A percentile compares a stretch with the other conserved stretches of the same genome.
These are phyloP conservation scores for Monopis laevigella DNA, from an alignment of 2,888 invertebrate species.

Conservation along the genomic window DNA sequence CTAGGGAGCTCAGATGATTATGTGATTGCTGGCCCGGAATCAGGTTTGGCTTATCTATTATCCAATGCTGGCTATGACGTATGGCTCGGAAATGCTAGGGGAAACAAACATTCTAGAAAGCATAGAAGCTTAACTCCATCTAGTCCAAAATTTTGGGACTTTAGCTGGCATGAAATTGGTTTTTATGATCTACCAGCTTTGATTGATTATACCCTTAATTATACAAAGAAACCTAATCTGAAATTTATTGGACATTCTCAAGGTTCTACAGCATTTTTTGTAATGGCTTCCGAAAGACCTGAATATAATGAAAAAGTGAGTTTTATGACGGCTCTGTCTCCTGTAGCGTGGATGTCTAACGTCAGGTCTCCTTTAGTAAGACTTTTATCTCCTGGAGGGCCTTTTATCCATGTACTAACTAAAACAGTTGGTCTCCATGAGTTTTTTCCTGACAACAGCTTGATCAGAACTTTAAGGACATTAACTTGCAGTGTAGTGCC, in stretches of 20 bases:
- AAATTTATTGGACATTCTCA: constrained; percentile 78
- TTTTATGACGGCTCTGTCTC: constrained; percentile 65
- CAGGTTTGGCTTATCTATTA: constrained; percentile 49
- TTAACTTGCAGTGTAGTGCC: constrained; percentile 48
- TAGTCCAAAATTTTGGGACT: constrained; percentile 69
- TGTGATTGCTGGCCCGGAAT: constrained; percentile 34
- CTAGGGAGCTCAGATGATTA: constrained; percentile 43
- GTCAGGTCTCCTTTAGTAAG: constrained; percentile 38
- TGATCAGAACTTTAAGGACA: constrained; percentile 50
- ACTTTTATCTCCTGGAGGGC: constrained; percentile 31
- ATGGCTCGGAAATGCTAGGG: constrained; percentile 83
- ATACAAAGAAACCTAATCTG: constrained; percentile 60
- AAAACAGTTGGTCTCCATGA: constrained; percentile 65
- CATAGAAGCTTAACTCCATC: constrained; percentile 50
- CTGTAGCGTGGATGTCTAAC: constrained; percentile 61
- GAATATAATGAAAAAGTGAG: constrained; percentile 66
- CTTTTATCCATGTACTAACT: constrained; percentile 27
- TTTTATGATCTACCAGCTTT: constrained; percentile 79
- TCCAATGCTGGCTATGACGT: constrained; percentile 74
- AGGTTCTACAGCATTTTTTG: constrained; percentile 70
- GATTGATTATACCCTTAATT: constrained; percentile 73
- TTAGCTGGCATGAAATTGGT: constrained; percentile 85
- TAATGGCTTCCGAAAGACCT: constrained; percentile 58
- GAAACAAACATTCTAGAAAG: constrained; percentile 71
- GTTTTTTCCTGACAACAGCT: constrained; percentile 68